phyloP scores from a whole-genome alignment of 2,888 invertebrate species.

The Aleiodes testaceus region DNA sequence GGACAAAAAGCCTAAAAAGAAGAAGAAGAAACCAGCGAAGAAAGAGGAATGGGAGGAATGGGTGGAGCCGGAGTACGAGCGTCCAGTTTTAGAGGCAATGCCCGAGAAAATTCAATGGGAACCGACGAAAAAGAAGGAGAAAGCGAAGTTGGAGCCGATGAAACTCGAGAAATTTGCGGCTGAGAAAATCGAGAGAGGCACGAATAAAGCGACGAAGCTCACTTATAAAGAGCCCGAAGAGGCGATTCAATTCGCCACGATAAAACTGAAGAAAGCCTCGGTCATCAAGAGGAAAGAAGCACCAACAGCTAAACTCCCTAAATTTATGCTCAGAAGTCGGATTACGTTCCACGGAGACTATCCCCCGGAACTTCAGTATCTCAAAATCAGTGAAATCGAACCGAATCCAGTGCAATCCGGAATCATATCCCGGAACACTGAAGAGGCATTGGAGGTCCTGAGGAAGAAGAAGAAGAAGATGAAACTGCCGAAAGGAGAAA shows the following conservation, averaged over 20 bases:
- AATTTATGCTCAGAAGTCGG: constrained; percentile 81
- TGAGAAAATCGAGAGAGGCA: constrained; percentile 78
- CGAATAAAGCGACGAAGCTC: constrained; percentile 77
- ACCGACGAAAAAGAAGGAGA: constrained; percentile 63
- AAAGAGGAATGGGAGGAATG: constrained; percentile 62
- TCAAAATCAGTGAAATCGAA: constrained; percentile 74
- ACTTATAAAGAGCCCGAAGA: constrained; percentile 76
- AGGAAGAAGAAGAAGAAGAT: constrained; percentile 77
- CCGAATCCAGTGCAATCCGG: constrained; percentile 77
- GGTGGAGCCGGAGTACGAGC: constrained; percentile 69
- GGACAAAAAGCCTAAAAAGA: constrained; percentile 53
- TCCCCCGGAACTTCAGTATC: constrained; percentile 77
- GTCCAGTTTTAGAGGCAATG: constrained; percentile 70
- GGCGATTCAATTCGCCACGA: constrained; percentile 78
- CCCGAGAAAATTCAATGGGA: constrained; percentile 69
- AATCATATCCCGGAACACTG: constrained; percentile 81
- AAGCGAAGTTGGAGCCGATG: constrained; percentile 54
- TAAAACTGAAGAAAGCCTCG: constrained; percentile 80
- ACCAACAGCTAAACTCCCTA: constrained; percentile 75
- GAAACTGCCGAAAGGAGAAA: constrained; percentile 76
- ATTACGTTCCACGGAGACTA: constrained; percentile 79
- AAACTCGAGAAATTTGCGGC: constrained; percentile 67
- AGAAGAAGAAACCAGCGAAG: constrained; percentile 54
- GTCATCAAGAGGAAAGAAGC: constrained; percentile 74
- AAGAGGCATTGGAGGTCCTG: constrained; percentile 80